Evolutionary conservation across 1,140 invertebrate species (phyloP), one percentile per base, ranked within the genome.

Genomic region (Microplitis mediator): DNA sequence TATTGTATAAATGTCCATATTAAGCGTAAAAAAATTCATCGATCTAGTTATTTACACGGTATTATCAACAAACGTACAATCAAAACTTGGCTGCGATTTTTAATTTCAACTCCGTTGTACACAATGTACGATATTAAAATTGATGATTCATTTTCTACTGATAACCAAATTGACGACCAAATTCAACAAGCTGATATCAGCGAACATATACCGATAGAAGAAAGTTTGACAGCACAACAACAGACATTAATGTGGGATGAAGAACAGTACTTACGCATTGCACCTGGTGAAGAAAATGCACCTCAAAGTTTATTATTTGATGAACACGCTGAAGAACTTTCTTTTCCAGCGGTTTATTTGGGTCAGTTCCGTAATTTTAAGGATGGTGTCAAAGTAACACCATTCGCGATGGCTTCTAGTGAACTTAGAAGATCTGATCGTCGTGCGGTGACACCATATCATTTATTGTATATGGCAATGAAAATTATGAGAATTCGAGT

Each of bases 331-430:
- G 81, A 84, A 74, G 82, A 84, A 74, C 66, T 85, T 16, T 82
- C 83, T 31, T 84, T 85, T 79, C 82, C 82, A 23, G 9, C 52
- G 50, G 82, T 85, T 62, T 84, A 84, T 50, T 60, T 74, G 8
- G 82, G 82, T 35, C 75, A 82, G 52, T 79, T 77, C 68, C 61
- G 82, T 62, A 74, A 16, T 35, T 85, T 77, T 54, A 72, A 67
- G 75, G 80, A 81, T 54, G 70, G 69, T 45, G 69, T 67, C 34
- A 65, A n/a, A 51, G 72, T 73, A 8, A 79, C 76, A 9, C 65
- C 69, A 58, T 78, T 67, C 34, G 69, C 51, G 63, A 77, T 74
- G 58, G 78, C 78, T 50, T 69, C 73, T 0, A 79, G 75, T 68
- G 79, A 80, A 69, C 32, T 79, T 39, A 16, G 74, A 66, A 31